Evolutionary conservation across 2,888 invertebrate genomes (phyloP), one percentile per base, ranked within the genome.

Genomic region (Drosophila cracens): DNA sequence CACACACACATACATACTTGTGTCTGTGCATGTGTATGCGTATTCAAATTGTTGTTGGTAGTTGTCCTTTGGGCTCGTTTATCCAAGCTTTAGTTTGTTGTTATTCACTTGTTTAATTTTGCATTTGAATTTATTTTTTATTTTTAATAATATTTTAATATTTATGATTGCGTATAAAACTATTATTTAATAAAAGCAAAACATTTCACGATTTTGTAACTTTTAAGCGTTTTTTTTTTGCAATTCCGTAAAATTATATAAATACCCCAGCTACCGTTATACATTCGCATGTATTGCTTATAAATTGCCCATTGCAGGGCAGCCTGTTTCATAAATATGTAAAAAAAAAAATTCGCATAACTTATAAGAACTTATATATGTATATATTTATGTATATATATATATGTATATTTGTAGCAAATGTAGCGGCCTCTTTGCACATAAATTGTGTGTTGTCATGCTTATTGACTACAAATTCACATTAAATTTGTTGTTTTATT

Each of bases 181-280:
- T 8, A 21, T 33, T 31, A 21, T 21, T 21, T 21, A 33, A 33
- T 21, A 13, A 52, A 21, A n/a, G 2, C 1, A 33, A 21, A 4
- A 31, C n/a, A 36, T 18, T 43, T 31, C 25, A 6, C 16, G 13
- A 60, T 18, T 38, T 34, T n/a, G n/a, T 38, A n/a, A 43, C 40
- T 46, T 60, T 33, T 51, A 18, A 21, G 5, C 1, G 38, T 18
- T 33, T 13, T 13, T 11, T 66, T 5, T 40, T 21, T 21, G 33
- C 16, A 25, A 25, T 46, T 46, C 16, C 4, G 46, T 25, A 8
- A 46, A 51, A 70, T 70, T 69, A 69, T 52, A 59, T 69, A 69
- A 69, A 69, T 33, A 21, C 43, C 7, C 21, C 18, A 58, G 18
- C 27, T 51, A 57, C 43, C 43, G 49, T 51, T 40, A 48, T 38